Conservation (phyloP, 64 coral and sea anemone genomes). For the Montipora foliosa region DNA sequence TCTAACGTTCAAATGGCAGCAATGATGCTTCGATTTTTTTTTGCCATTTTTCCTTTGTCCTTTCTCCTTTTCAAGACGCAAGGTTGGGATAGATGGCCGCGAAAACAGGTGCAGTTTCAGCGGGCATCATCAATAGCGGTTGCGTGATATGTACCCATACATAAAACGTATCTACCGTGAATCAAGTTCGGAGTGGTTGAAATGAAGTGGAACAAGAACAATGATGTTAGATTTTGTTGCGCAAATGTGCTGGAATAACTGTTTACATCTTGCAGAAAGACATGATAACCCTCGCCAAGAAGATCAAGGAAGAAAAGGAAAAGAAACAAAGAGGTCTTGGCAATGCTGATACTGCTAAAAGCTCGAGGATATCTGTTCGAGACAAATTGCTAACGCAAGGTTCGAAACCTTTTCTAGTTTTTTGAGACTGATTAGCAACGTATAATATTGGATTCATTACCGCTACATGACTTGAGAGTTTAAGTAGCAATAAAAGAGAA, state of each 20-base stretch:
- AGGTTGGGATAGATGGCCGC: too few relatives aligned
- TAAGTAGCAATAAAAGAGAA: background rate
- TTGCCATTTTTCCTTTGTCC: too few relatives aligned
- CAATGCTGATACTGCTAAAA: conserved; percentile 41
- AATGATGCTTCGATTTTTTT: too few relatives aligned
- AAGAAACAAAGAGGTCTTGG: conserved; percentile 82
- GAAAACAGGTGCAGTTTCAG: too few relatives aligned
- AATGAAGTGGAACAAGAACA: background rate
- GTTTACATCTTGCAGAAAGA: conserved; percentile 23
- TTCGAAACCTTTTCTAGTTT: background rate
- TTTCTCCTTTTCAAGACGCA: too few relatives aligned
- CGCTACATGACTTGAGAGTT: background rate
- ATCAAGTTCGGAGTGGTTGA: too few relatives aligned
- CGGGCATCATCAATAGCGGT: too few relatives aligned
- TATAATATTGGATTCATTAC: background rate
- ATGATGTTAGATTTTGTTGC: background rate
- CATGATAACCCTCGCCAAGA: conserved; percentile 98
- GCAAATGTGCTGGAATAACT: conserved; percentile 17
- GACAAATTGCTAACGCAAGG: conserved; percentile 95
- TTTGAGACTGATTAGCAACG: background rate
- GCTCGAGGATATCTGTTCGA: conserved; percentile 75
- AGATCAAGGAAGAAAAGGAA: conserved; percentile 97
- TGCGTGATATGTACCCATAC: too few relatives aligned
- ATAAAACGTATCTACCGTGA: too few relatives aligned
- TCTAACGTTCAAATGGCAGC: too few relatives aligned